A percentile compares a stretch with the other conserved stretches of the same genome.
Evolutionary conservation across 2,888 invertebrate species (phyloP).

Genomic region (Helicoverpa assulta): DNA sequence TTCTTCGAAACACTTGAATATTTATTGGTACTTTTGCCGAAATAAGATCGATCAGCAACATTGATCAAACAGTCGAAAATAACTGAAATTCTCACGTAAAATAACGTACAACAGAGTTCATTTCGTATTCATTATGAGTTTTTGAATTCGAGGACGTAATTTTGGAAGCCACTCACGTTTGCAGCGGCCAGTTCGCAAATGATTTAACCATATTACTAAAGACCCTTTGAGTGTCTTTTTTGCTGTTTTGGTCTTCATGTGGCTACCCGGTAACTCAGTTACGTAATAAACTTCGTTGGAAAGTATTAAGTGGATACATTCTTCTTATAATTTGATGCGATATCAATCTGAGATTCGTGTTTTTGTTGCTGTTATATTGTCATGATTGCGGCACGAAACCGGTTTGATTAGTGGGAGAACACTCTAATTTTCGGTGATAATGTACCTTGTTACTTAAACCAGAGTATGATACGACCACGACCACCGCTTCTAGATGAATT

Average conservation of each 20-base stretch:
- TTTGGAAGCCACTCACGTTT: slow-evolving; percentile 68
- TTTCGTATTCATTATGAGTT: slow-evolving; percentile 68
- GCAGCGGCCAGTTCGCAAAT: slow-evolving; percentile 63
- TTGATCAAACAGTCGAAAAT: slow-evolving; percentile 43
- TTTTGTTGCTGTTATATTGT: neutral
- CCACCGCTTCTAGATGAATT: no score
- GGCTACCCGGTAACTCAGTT: slow-evolving; percentile 32
- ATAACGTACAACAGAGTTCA: slow-evolving; percentile 43
- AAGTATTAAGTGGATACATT: slow-evolving; percentile 7
- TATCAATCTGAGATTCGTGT: slow-evolving; percentile 3
- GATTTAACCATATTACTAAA: slow-evolving; percentile 57
- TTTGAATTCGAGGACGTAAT: slow-evolving; percentile 62
- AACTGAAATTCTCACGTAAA: slow-evolving; percentile 31
- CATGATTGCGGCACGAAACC: slow-evolving; percentile 10
- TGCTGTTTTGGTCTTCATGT: slow-evolving; percentile 14
- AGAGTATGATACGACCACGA: neutral
- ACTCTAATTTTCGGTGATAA: neutral
- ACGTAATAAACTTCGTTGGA: slow-evolving; percentile 20
- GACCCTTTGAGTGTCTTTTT: slow-evolving; percentile 32
- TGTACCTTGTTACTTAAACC: slow-evolving; percentile 1
- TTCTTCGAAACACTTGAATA: slow-evolving; percentile 29
- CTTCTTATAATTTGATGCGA: slow-evolving; percentile 16
- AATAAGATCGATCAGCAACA: slow-evolving; percentile 24
- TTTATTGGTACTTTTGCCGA: slow-evolving; percentile 20
- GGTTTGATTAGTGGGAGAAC: slow-evolving; percentile 5